Evolutionary conservation across 2,888 invertebrate species (phyloP), one percentile per base, ranked within the genome.

Genomic region (Patella depressa): DNA sequence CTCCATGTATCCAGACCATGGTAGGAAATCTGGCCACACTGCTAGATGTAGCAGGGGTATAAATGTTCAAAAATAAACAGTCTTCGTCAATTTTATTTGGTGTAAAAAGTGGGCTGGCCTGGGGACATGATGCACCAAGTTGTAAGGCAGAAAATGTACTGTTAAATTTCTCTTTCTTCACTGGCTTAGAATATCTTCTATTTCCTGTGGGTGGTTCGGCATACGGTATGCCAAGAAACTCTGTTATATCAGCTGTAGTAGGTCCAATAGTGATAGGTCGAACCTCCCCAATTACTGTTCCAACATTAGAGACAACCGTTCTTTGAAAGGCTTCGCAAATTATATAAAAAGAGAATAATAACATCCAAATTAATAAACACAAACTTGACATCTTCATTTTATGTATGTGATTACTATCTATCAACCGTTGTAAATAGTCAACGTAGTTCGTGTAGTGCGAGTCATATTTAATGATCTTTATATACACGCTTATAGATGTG

Each of bases 21-120:
- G 78, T 78, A 12, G 81, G 65, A 45, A 75, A 65, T 65, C 24
- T 65, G 19, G 19, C 11, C 11, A 19, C 65, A 24, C 24, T 24
- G 12, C 4, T 14, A n/a, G 74, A 78, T 17, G 72, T n/a, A 17
- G 69, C 75, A 15, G 87, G 86, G 12, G 79, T 78, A 79, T 83
- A 86, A 12, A 87, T 78, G 75, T 87, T 87, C 34, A 87, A 74
- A 12, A 81, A 80, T 4, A 87, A 79, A 73, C 86, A 87, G 79
- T 86, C 87, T 71, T 87, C 87, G 12, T 72, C 65, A 65, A 24
- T 65, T 65, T 3, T 34, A 59, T 69, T 14, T 65, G 54, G 34
- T 34, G 24, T 34, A 15, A 19, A 55, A 24, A 11, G 55, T 11
- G 69, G 71, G 11, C 19, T 24, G 24, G 19, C 24, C 73, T 82